A percentile compares a stretch with the other conserved stretches of the same genome.
Conservation (phyloP, 2,888 invertebrate species). For the Dicycla oo region DNA sequence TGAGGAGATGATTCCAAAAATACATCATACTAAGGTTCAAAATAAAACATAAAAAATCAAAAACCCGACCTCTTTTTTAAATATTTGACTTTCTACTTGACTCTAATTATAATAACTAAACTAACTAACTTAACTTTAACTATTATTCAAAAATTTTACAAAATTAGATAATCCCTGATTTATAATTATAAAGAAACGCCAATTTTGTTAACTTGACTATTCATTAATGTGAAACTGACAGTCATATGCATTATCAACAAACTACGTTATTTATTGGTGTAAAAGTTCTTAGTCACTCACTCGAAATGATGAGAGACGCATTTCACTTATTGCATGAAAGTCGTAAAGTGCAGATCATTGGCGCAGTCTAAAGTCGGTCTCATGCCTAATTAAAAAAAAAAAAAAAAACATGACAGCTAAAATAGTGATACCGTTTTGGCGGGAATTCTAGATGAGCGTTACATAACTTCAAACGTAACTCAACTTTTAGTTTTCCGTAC, state of each 20-base stretch:
- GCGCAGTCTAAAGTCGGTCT: neutral
- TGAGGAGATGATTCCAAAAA: no score
- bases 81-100: neutral
- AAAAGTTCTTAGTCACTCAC: neutral
- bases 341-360: neutral
- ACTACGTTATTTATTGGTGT: neutral
- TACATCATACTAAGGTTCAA: no score
- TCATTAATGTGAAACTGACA: neutral
- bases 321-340: neutral
- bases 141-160: neutral
- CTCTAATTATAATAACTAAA: neutral
- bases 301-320: neutral
- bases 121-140: neutral
- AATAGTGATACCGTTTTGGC: neutral
- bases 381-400: neutral
- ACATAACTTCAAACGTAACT: neutral
- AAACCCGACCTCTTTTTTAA: neutral
- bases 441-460: neutral
- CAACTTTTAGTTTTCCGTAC: neutral
- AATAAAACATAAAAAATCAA: no score
- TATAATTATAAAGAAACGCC: neutral
- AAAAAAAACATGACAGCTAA: neutral
- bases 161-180: neutral
- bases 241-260: neutral
- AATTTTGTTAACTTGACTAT: neutral